Conservation (phyloP, 2,113 vertebrate genomes). For the Rhegmatorhina hoffmannsi region DNA sequence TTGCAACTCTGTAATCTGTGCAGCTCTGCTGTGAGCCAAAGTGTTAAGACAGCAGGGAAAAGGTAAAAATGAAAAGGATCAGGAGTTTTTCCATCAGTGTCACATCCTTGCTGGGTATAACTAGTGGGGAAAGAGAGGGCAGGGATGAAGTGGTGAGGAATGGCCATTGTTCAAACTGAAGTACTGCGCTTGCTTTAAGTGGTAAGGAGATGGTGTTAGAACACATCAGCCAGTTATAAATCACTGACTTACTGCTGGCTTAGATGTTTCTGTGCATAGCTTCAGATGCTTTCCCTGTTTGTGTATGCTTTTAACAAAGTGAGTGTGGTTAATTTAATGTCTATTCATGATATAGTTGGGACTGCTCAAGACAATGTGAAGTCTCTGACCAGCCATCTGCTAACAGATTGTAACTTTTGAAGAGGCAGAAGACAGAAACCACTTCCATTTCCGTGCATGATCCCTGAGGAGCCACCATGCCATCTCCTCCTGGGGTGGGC, state of each 20-base stretch:
- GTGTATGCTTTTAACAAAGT: neutral
- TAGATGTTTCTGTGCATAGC: neutral
- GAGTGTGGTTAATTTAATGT: neutral
- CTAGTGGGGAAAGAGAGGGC: fast-evolving
- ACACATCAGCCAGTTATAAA: neutral
- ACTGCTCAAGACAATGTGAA: fast-evolving
- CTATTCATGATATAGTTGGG: neutral
- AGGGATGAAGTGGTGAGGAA: neutral
- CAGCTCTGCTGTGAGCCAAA: neutral
- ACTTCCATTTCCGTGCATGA: fast-evolving
- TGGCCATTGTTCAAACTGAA: neutral
- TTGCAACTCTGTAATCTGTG: neutral
- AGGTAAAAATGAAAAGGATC: neutral
- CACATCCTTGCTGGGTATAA: neutral
- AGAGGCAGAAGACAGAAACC: neutral
- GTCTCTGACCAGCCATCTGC: neutral
- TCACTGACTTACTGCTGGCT: fast-evolving
- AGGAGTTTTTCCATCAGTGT: neutral
- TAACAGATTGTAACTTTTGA: neutral
- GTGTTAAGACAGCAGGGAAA: neutral
- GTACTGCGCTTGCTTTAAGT: neutral
- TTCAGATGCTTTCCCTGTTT: neutral
- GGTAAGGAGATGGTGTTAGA: fast-evolving
- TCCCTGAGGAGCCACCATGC: neutral
- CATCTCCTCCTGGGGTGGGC: neutral